phyloP scores from a whole-genome alignment of 2,113 vertebrate genomes.

The Glareola pratincola region DNA sequence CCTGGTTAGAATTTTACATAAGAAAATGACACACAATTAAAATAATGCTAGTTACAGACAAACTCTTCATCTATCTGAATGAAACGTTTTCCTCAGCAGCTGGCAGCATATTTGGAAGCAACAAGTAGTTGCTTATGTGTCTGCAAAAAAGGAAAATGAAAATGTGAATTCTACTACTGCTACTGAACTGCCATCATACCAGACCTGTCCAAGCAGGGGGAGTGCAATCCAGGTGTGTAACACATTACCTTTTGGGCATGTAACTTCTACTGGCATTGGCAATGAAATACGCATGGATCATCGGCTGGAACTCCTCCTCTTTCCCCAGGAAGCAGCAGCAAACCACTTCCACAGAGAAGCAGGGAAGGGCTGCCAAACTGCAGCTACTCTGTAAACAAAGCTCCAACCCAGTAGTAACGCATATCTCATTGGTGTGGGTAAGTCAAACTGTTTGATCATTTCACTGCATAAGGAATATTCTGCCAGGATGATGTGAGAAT shows the following conservation, averaged over 20 bases:
- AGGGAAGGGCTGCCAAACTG: neutral
- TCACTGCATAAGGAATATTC: neutral
- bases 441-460: neutral
- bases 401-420: neutral
- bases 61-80: neutral
- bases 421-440: rapidly evolving
- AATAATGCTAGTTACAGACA: neutral
- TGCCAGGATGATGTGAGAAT: neutral
- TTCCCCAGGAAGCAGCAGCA: neutral
- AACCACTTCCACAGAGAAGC: neutral
- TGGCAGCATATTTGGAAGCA: neutral
- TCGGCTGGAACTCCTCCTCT: neutral
- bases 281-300: neutral
- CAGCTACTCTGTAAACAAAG: neutral
- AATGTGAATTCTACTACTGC: neutral
- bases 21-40: neutral
- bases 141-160: neutral
- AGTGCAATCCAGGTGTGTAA: rapidly evolving
- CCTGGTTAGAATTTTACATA: neutral
- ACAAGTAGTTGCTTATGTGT: neutral
- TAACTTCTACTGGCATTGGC: neutral
- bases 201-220: neutral
- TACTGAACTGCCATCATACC: neutral
- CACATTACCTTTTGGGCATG: neutral
- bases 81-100: neutral